Percentiles rank a stretch among this genome's conserved stretches.
Evolutionary conservation across 2,113 vertebrate species (phyloP).

Genomic region (Gnathochromis pfefferi): DNA sequence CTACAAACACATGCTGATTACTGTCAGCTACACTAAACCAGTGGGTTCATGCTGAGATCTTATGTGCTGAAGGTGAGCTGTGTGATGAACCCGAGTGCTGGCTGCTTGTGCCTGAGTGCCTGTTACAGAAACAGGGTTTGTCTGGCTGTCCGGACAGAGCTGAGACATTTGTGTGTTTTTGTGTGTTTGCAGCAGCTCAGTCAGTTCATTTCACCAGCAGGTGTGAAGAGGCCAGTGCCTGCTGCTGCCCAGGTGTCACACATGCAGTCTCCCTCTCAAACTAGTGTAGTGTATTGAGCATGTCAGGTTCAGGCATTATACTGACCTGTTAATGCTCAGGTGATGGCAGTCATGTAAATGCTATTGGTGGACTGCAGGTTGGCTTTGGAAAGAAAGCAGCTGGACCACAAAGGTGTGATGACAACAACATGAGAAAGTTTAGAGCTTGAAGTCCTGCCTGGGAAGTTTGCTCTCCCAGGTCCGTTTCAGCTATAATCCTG

Average conservation of each 20-base stretch:
- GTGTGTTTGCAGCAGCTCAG: not conserved
- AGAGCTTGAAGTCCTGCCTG: not conserved
- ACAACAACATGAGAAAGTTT: not conserved
- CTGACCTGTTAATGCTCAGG: not conserved
- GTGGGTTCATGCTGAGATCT: constrained; percentile 3
- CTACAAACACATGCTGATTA: not conserved
- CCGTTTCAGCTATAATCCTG: not conserved
- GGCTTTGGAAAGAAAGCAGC: not conserved
- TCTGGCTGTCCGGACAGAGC: not conserved
- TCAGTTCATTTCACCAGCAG: constrained; percentile 25
- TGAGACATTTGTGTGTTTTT: not conserved
- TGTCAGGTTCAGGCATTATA: not conserved
- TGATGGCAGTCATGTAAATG: not conserved
- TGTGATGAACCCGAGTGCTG: not conserved
- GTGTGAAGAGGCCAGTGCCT: constrained; percentile 11
- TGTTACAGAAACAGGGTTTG: not conserved
- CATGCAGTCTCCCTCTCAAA: not conserved
- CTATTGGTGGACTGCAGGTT: not conserved
- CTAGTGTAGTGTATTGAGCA: not conserved
- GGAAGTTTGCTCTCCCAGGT: not conserved
- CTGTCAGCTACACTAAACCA: constrained; percentile 1
- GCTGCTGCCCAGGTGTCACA: not conserved
- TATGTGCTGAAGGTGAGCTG: not conserved
- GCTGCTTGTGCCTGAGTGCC: not conserved
- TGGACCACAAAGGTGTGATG: not conserved